phyloP scores from a whole-genome alignment of 2,888 invertebrate species.

The Drepanosiphum platanoidis region DNA sequence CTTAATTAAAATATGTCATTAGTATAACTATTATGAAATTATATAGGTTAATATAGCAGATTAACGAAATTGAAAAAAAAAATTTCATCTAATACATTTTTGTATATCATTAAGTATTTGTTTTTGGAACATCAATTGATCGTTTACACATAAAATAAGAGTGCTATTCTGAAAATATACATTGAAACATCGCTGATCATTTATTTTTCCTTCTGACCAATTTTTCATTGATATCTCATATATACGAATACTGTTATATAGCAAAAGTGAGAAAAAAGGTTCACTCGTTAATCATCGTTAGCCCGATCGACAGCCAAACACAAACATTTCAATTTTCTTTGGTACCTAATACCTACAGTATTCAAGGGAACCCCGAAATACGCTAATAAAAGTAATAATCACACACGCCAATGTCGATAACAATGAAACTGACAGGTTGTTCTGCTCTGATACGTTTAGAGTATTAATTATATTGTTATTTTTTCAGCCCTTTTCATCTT shows the following conservation, averaged over 20 bases:
- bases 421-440: slow-evolving; percentile 38
- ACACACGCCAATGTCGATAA: slow-evolving; percentile 19
- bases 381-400: slow-evolving; percentile 16
- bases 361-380: background rate
- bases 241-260: background rate
- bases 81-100: no score
- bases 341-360: background rate
- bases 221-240: slow-evolving; percentile 17
- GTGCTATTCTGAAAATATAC: background rate
- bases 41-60: no score
- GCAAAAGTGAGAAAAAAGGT: slow-evolving; percentile 24
- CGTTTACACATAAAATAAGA: background rate
- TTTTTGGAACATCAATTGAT: background rate
- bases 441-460: slow-evolving; percentile 7
- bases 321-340: slow-evolving; percentile 41
- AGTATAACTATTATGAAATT: no score
- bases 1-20: no score
- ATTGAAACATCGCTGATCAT: background rate
- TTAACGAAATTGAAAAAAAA: no score
- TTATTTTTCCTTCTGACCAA: background rate
- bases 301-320: slow-evolving; percentile 20
- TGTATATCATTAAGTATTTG: background rate
- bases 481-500: slow-evolving; percentile 22
- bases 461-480: slow-evolving; percentile 37
- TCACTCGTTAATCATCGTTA: slow-evolving; percentile 50